Conservation (phyloP, 2,113 vertebrate genomes). For the Herpailurus yagouaroundi region DNA sequence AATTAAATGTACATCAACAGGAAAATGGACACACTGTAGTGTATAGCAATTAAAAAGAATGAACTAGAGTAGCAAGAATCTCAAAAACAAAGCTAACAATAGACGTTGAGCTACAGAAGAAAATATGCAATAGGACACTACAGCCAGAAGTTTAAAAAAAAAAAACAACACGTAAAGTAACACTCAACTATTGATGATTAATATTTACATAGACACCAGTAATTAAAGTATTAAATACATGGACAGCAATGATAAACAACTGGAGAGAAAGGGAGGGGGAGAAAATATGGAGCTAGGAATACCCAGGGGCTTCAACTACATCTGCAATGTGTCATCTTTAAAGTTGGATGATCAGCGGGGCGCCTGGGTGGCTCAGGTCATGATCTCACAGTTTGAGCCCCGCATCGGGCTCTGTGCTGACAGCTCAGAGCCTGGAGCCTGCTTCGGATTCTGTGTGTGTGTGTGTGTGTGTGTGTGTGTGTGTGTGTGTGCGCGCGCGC, state of each 20-base stretch:
- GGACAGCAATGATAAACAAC: background rate
- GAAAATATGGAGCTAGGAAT: background rate
- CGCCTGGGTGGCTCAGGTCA: too few species aligned
- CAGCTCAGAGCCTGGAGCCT: too few species aligned
- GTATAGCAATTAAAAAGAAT: constrained; percentile 31
- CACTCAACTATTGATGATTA: background rate
- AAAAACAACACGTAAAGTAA: background rate
- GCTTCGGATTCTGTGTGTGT: too few species aligned
- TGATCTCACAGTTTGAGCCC: too few species aligned
- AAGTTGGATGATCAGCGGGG: background rate
- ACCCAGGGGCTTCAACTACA: background rate
- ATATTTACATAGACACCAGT: background rate
- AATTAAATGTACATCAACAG: constrained; percentile 25
- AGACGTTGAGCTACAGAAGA: background rate
- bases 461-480: too few species aligned
- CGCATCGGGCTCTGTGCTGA: too few species aligned
- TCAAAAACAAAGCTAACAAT: constrained; percentile 24
- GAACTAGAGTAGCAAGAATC: background rate
- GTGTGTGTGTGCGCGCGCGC: too few species aligned
- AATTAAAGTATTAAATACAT: background rate
- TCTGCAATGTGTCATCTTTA: background rate
- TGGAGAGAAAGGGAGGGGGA: background rate
- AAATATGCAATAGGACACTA: background rate
- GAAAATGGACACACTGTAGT: constrained; percentile 12
- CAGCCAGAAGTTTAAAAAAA: background rate